Percentiles rank a stretch among this genome's conserved stretches.
These are phyloP conservation scores for Drosophila formosana DNA, from an alignment of 2,888 invertebrate genomes.

Conservation along the genomic window DNA sequence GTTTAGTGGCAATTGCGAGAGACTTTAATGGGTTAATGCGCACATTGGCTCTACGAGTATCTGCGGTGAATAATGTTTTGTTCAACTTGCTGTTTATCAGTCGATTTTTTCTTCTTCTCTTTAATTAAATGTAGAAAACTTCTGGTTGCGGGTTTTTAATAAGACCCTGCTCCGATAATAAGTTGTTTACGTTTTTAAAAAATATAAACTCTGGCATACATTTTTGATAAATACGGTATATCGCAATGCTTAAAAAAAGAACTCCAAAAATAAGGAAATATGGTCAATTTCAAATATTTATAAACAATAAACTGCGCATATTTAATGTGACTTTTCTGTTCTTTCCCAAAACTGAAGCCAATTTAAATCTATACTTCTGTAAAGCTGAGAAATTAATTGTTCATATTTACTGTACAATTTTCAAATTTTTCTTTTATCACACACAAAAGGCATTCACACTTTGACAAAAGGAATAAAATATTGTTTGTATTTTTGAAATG, in stretches of 20 bases:
- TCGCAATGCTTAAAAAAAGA: background rate
- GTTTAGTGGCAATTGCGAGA: constrained; percentile 30
- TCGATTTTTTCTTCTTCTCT: constrained; percentile 12
- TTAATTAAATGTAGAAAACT: constrained; percentile 7
- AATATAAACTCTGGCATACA: background rate
- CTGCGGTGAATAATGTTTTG: constrained; percentile 18
- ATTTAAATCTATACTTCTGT: background rate
- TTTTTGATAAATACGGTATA: background rate
- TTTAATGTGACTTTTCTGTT: background rate
- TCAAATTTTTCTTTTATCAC: too few relatives aligned
- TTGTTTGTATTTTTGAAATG: background rate
- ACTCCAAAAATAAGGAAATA: background rate
- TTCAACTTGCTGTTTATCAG: constrained; percentile 35
- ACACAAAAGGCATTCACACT: background rate
- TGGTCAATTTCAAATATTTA: background rate
- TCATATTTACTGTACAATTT: too few relatives aligned
- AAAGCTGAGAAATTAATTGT: too few relatives aligned
- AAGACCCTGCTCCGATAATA: constrained; percentile 15
- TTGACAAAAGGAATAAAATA: background rate
- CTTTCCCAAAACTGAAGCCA: background rate
- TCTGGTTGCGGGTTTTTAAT: constrained; percentile 10
- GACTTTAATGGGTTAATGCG: constrained; percentile 50
- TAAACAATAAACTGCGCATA: background rate
- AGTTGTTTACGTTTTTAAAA: constrained; percentile 11
- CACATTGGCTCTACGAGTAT: constrained; percentile 14